Evolutionary conservation across 2,797 vertebrate genomes (phyloP).

Genomic region (Acanthurus leucopareius): DNA sequence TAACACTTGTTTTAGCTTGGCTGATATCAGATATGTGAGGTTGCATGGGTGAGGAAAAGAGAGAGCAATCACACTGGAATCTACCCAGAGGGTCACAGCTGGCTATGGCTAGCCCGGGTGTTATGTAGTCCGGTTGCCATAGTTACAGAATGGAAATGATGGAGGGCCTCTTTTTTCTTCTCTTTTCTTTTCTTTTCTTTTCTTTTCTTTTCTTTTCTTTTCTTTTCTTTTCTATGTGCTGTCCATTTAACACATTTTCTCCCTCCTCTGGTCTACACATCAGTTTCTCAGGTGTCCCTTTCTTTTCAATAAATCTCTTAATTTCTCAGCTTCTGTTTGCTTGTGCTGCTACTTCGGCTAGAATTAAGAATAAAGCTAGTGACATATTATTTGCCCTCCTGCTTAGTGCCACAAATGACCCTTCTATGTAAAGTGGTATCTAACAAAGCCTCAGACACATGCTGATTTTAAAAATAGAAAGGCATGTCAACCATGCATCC

Average conservation of each 20-base stretch:
- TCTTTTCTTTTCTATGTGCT: conserved; percentile 33
- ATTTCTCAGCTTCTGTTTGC: not conserved
- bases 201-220: not conserved
- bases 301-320: not conserved
- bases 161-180: conserved; percentile 31
- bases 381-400: conserved; percentile 29
- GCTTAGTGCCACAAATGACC: conserved; percentile 54
- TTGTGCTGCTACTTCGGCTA: not conserved
- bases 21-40: conserved; percentile 51
- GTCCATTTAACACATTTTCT: conserved; percentile 42
- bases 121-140: conserved; percentile 77
- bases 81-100: conserved; percentile 76
- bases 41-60: conserved; percentile 55
- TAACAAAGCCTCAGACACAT: conserved; percentile 78
- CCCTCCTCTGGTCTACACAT: conserved; percentile 6
- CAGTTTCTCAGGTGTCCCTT: conserved; percentile 3
- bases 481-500: conserved; percentile 63
- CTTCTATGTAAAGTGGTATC: conserved; percentile 66
- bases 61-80: conserved; percentile 63
- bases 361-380: conserved; percentile 32
- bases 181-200: conserved; percentile 18
- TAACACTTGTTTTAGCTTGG: conserved; percentile 36
- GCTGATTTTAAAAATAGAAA: conserved; percentile 81
- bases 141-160: conserved; percentile 74
- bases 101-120: conserved; percentile 62